Conservation (phyloP, 2,888 invertebrate species). For the Tineola bisselliella region DNA sequence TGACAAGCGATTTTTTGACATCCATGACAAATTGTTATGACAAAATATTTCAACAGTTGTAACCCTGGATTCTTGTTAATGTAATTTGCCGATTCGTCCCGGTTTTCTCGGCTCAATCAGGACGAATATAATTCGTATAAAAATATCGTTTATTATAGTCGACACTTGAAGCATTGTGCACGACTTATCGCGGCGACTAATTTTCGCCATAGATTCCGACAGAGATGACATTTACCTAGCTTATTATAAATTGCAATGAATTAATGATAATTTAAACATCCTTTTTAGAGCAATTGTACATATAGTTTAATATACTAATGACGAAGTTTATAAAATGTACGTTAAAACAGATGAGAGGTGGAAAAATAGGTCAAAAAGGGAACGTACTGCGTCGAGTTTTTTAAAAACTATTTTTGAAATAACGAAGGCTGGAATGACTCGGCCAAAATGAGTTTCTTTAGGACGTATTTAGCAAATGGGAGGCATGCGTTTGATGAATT, state of each 20-base stretch:
- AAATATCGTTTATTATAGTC: too few relatives aligned
- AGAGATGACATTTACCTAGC: too few relatives aligned
- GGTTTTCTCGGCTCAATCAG: not conserved
- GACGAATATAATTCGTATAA: not conserved
- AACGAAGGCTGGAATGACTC: slow-evolving; percentile 3
- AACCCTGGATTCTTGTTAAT: not conserved
- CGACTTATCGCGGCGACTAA: too few relatives aligned
- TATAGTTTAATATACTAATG: too few relatives aligned
- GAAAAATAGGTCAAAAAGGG: not conserved
- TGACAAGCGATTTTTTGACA: slow-evolving; percentile 56
- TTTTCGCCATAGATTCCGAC: too few relatives aligned
- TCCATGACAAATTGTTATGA: slow-evolving; percentile 65
- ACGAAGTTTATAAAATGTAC: too few relatives aligned
- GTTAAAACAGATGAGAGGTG: not conserved
- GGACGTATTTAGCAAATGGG: too few relatives aligned
- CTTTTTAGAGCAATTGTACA: too few relatives aligned
- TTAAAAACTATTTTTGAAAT: not conserved
- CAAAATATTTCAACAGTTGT: slow-evolving; percentile 67
- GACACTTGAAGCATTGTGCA: too few relatives aligned
- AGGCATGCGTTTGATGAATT: too few relatives aligned
- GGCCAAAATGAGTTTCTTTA: not conserved
- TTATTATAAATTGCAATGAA: too few relatives aligned
- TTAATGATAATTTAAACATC: too few relatives aligned
- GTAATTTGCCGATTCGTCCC: not conserved
- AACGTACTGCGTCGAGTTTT: not conserved